Evolutionary conservation across 2,113 vertebrate genomes (phyloP).

Genomic region (Tachycineta bicolor): DNA sequence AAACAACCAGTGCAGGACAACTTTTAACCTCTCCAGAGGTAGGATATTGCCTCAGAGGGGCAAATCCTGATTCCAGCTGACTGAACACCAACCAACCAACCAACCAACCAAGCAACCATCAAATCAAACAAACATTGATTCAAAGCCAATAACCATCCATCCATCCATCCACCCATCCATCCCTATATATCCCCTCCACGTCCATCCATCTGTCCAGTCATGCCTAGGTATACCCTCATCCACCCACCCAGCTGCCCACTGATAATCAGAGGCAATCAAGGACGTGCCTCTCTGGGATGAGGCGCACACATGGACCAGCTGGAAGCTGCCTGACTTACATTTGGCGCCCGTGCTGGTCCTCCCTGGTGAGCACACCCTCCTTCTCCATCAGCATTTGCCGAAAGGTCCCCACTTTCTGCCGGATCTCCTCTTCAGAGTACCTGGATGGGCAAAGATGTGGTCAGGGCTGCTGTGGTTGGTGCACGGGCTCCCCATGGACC

Average conservation of each 20-base stretch:
- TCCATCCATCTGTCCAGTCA: background rate
- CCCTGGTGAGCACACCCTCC: slow-evolving; percentile 94
- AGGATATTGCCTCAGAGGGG: background rate
- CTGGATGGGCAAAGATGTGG: slow-evolving; percentile 49
- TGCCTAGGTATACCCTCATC: background rate
- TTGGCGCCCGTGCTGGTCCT: slow-evolving; percentile 86
- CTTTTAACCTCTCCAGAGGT: background rate
- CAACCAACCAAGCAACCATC: background rate
- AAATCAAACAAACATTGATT: background rate
- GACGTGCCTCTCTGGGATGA: background rate
- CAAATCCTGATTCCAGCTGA: background rate
- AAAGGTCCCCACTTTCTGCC: slow-evolving; percentile 96
- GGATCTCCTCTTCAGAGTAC: slow-evolving; percentile 94
- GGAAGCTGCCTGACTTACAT: slow-evolving; percentile 81
- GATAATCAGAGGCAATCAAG: background rate
- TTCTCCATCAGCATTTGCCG: slow-evolving; percentile 99
- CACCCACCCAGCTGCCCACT: background rate
- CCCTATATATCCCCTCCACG: background rate
- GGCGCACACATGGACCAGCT: rapidly evolving
- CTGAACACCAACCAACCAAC: background rate
- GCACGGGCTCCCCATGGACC: too few relatives aligned
- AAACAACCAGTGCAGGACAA: background rate
- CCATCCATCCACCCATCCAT: background rate
- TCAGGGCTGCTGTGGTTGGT: background rate
- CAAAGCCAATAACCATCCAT: background rate